Conservation (phyloP, 2,113 vertebrate species). For the Hoplias malabaricus region DNA sequence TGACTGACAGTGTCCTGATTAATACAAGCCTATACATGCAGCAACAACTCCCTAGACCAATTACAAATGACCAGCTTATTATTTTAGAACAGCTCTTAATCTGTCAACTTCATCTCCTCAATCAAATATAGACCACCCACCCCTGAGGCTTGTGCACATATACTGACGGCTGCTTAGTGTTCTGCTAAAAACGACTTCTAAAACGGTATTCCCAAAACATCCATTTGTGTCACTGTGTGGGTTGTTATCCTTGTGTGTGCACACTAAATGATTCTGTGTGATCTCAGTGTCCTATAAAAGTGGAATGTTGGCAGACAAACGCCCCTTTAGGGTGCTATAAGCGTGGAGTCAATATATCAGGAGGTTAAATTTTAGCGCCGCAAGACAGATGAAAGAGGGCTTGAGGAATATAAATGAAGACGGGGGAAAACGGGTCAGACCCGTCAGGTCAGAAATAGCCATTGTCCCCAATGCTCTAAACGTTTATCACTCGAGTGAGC, state of each 20-base stretch:
- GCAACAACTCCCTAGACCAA: constrained; percentile 49
- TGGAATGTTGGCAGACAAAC: constrained; percentile 54
- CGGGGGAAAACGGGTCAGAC: constrained; percentile 53
- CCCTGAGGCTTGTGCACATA: constrained; percentile 25
- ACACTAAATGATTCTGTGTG: constrained; percentile 47
- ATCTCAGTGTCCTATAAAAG: constrained; percentile 62
- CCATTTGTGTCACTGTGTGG: constrained; percentile 35
- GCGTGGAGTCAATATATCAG: constrained; percentile 52
- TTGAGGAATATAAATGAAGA: constrained; percentile 50
- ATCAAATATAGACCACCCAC: constrained; percentile 42
- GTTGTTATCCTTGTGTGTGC: constrained; percentile 36
- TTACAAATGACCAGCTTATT: constrained; percentile 53
- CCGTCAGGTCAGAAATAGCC: constrained; percentile 52
- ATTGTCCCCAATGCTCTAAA: constrained; percentile 30
- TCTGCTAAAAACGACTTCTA: constrained; percentile 29
- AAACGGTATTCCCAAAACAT: constrained; percentile 47
- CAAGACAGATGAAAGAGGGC: constrained; percentile 45
- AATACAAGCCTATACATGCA: constrained; percentile 49
- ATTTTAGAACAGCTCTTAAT: constrained; percentile 44
- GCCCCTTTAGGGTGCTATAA: constrained; percentile 58
- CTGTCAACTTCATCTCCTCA: constrained; percentile 47
- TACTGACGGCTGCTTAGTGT: constrained; percentile 13
- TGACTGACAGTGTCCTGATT: constrained; percentile 51
- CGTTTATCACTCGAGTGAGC: constrained; percentile 37
- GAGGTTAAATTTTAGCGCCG: constrained; percentile 47